Base-by-base conservation (phyloP, 2,797 vertebrate genomes). In the Rousettus madagascariensis region DNA sequence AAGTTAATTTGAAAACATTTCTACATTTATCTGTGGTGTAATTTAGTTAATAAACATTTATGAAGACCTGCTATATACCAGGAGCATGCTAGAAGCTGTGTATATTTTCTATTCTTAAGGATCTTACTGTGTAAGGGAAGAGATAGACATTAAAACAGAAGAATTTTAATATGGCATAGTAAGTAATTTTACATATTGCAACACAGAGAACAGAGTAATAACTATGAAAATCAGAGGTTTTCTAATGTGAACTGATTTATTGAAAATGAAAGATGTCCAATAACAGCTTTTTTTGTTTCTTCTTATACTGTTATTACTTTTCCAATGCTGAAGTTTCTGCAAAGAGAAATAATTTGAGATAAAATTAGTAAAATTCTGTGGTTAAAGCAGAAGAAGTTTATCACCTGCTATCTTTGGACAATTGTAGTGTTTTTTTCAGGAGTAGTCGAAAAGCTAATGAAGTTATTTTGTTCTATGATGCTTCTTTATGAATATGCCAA, bases 331-430 rank as follows among this genome's bases (percentile, higher is more conserved):
- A 78, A 24, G 13, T 61, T 95, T 61, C 75, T 82, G 49, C 75
- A 43, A 86, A 87, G 41, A 78, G 8, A 92, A 82, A 78, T 15
- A 79, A 66, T 77, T 83, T 92, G 68, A 95, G 53, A 69, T 30
- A 89, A 78, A 68, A 59, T 26, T 0, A 61, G 11, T 63, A 66
- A 43, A 88, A 86, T 41, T 74, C 49, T 83, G 22, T 95, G 33
- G 11, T 38, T 87, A 94, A 53, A 41, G 46, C 17, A 24, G 28
- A 46, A 90, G 61, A 87, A 84, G 68, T 92, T 41, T 53, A 24
- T 83, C 16, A 49, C 57, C 30, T 72, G 1, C 16, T 74, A 1
- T 83, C 17, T 88, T 93, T 84, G 12, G 24, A 26, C 11, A 53
- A 61, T 61, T 41, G 30, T 55, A 75, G 4, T 78, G 16, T 86